Base-by-base conservation (phyloP, 1,140 invertebrate species). In the Dendroctonus valens region DNA sequence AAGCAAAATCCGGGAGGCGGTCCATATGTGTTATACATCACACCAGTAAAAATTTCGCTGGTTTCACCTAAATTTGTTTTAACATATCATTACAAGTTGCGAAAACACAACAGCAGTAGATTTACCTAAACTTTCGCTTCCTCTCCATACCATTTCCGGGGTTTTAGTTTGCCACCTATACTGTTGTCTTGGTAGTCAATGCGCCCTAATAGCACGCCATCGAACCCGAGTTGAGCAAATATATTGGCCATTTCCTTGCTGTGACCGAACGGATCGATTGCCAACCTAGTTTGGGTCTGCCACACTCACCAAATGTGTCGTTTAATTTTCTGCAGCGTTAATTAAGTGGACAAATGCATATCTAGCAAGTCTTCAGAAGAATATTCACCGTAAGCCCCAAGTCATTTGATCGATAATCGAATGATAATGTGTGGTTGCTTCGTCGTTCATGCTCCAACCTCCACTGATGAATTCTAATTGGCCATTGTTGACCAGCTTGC, bases 391-490 rank as follows among this genome's bases (percentile, higher is more conserved):
- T 9, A 85, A 74, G 14, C 84, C 85, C 82, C 83, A 85, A 54
- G 85, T 83, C 78, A 91, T 90, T 76, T 94, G 90, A 76, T 95
- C 92, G 69, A 95, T 90, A 12, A 92, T 89, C 42, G 88, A 88
- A 51, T 86, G 84, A 74, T 95, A 95, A 78, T 93, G 89, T 5
- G 86, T 83, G 0, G 86, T 80, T 0, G 91, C 91, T 75, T 94
- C 92, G 76, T 94, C 92, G 76, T 93, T 91, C 89, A 91, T 90
- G 66, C 83, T 85, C 87, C 88, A 90, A 4, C 83, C 84, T 0
- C 89, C 89, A 6, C 83, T 83, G 60, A 86, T 87, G 73, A 94
- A 90, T 79, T 93, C 90, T 9, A 94, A 77, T 48, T 86, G 84
- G 26, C 89, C 90, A 60, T 81, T 79, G n/a, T 67, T 83, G 79